These are phyloP conservation scores for Heliconius aoede DNA, from an alignment of 2,888 invertebrate genomes.

Conservation along the genomic window DNA sequence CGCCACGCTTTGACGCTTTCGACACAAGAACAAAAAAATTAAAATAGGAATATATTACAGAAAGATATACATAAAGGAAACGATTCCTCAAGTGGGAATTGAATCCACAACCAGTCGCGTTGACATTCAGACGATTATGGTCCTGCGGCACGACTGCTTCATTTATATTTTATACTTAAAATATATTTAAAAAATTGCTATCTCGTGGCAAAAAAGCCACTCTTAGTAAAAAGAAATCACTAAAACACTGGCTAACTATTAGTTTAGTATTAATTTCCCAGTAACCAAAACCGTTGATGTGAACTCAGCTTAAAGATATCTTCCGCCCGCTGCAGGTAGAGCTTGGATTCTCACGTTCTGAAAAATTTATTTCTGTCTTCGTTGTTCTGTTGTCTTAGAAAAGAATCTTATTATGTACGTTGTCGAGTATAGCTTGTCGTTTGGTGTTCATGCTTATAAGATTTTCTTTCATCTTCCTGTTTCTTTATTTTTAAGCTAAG, in stretches of 20 bases:
- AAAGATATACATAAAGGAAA: too few relatives aligned
- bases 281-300: constrained; percentile 12
- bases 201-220: too few relatives aligned
- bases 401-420: constrained; percentile 43
- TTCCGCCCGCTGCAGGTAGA: constrained; percentile 40
- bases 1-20: too few relatives aligned
- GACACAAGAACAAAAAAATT: too few relatives aligned
- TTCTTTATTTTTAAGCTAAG: not conserved
- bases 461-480: constrained; percentile 16
- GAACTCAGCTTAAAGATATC: constrained; percentile 35
- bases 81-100: too few relatives aligned
- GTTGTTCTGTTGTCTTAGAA: constrained; percentile 45
- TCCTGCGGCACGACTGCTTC: too few relatives aligned
- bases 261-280: not conserved
- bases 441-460: constrained; percentile 33
- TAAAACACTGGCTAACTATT: not conserved
- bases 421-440: constrained; percentile 42
- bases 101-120: too few relatives aligned
- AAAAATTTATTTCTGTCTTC: constrained; percentile 46
- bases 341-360: constrained; percentile 45
- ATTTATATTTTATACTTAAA: too few relatives aligned
- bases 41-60: too few relatives aligned
- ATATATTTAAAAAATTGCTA: too few relatives aligned
- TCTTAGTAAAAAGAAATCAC: not conserved
- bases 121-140: too few relatives aligned